These are phyloP conservation scores for Hyperoplus immaculatus DNA, from an alignment of 2,797 vertebrate genomes.

Conservation along the genomic window DNA sequence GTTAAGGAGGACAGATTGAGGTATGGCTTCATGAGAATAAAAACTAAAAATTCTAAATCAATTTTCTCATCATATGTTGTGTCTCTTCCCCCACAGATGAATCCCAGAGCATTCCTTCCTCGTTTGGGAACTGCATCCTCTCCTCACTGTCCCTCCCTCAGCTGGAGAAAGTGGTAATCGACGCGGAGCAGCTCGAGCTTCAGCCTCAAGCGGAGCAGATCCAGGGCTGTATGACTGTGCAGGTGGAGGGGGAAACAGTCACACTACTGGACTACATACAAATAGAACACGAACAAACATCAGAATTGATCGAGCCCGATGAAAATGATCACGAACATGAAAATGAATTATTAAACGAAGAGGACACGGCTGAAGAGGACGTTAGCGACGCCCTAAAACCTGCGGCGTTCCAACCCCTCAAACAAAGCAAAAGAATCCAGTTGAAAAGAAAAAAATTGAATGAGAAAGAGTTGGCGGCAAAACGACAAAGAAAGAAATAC, in stretches of 20 bases:
- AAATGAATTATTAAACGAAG: neutral
- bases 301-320: slow-evolving; percentile 44
- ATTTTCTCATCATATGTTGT: too few relatives aligned
- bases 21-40: neutral
- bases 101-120: slow-evolving; percentile 67
- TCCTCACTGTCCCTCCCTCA: slow-evolving; percentile 78
- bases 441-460: slow-evolving; percentile 64
- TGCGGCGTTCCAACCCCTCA: slow-evolving; percentile 77
- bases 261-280: slow-evolving; percentile 80
- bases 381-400: slow-evolving; percentile 63
- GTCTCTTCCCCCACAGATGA: slow-evolving; percentile 61
- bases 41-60: too few relatives aligned
- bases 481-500: slow-evolving; percentile 73
- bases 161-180: slow-evolving; percentile 79
- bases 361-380: slow-evolving; percentile 38
- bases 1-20: too few relatives aligned
- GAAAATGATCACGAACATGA: slow-evolving; percentile 33
- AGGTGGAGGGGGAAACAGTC: slow-evolving; percentile 79
- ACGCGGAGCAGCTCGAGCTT: slow-evolving; percentile 68
- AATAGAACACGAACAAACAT: slow-evolving; percentile 68
- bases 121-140: slow-evolving; percentile 83
- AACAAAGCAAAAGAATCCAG: slow-evolving; percentile 77
- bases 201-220: slow-evolving; percentile 67
- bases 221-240: slow-evolving; percentile 73
- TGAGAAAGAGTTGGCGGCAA: slow-evolving; percentile 21